phyloP scores from a whole-genome alignment of 2,888 invertebrate species.

The Pandemis heparana region DNA sequence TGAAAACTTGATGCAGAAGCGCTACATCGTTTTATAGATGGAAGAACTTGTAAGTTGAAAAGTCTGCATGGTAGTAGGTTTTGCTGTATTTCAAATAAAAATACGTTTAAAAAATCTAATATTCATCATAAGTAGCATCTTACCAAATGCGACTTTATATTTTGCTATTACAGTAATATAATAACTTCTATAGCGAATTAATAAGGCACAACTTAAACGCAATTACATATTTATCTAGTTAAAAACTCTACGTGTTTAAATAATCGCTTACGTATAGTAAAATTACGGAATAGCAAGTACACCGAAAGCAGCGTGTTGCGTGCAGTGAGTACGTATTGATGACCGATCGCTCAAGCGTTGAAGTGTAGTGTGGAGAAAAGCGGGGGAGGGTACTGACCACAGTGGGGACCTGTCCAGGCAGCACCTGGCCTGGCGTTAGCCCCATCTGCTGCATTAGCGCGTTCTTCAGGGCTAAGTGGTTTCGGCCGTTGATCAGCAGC shows the following conservation, averaged over 20 bases:
- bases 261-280: slow-evolving; percentile 61
- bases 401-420: slow-evolving; percentile 96
- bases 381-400: slow-evolving; percentile 90
- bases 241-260: slow-evolving; percentile 68
- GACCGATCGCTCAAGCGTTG: slow-evolving; percentile 81
- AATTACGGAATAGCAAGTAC: slow-evolving; percentile 73
- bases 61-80: slow-evolving; percentile 56
- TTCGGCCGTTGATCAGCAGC: slow-evolving; percentile 99
- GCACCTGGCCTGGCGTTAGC: slow-evolving; percentile 95
- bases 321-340: slow-evolving; percentile 69
- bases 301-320: slow-evolving; percentile 82
- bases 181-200: slow-evolving; percentile 12
- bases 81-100: slow-evolving; percentile 53
- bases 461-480: slow-evolving; percentile 99
- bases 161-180: not conserved
- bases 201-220: slow-evolving; percentile 75
- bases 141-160: slow-evolving; percentile 2
- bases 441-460: slow-evolving; percentile 99
- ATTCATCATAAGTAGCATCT: slow-evolving; percentile 30
- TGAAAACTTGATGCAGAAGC: slow-evolving; percentile 56
- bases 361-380: slow-evolving; percentile 44
- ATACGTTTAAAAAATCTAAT: slow-evolving; percentile 52
- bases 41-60: slow-evolving; percentile 65
- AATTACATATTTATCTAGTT: slow-evolving; percentile 48
- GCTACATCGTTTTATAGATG: slow-evolving; percentile 49